These are phyloP conservation scores for Bembecia ichneumoniformis DNA, from an alignment of 2,888 invertebrate genomes.

Conservation along the genomic window DNA sequence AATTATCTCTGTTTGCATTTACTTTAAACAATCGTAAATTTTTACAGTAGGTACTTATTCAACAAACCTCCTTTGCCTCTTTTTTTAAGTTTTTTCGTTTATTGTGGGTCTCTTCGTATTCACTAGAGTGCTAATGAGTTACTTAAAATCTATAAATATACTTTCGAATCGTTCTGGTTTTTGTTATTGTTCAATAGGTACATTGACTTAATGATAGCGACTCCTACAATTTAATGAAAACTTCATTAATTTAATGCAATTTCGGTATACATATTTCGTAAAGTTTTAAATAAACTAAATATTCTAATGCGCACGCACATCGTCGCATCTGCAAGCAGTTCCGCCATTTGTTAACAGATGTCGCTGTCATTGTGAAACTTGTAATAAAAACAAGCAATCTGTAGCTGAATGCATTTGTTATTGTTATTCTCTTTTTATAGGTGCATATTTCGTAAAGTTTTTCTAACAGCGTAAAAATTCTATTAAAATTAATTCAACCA, in stretches of 20 bases:
- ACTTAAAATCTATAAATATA: conserved; percentile 46
- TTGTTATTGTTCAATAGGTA: conserved; percentile 49
- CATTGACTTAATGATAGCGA: conserved; percentile 43
- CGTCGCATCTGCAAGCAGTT: conserved; percentile 20
- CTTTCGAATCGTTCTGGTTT: conserved; percentile 51
- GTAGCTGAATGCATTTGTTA: conserved; percentile 24
- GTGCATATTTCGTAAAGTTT: conserved; percentile 62
- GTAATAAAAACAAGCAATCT: conserved; percentile 16
- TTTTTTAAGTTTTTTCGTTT: not conserved
- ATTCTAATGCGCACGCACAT: conserved; percentile 53
- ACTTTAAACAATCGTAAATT: too few relatives aligned
- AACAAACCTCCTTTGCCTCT: not conserved
- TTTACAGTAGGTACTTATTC: not conserved
- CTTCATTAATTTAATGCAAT: too few relatives aligned
- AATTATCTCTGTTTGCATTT: too few relatives aligned
- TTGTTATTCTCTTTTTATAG: conserved; percentile 59
- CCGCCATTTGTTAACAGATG: conserved; percentile 38
- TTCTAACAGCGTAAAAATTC: conserved; percentile 57
- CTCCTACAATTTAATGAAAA: conserved; percentile 31
- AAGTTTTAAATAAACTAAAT: conserved; percentile 6
- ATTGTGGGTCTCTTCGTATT: conserved; percentile 33
- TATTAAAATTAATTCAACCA: conserved; percentile 71
- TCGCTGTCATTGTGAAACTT: conserved; percentile 23
- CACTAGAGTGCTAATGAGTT: conserved; percentile 45
- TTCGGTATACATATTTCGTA: not conserved